These are phyloP conservation scores for Stichopus horrens DNA, from an alignment of 53 echinoderm and acorn worm species.

Conservation along the genomic window DNA sequence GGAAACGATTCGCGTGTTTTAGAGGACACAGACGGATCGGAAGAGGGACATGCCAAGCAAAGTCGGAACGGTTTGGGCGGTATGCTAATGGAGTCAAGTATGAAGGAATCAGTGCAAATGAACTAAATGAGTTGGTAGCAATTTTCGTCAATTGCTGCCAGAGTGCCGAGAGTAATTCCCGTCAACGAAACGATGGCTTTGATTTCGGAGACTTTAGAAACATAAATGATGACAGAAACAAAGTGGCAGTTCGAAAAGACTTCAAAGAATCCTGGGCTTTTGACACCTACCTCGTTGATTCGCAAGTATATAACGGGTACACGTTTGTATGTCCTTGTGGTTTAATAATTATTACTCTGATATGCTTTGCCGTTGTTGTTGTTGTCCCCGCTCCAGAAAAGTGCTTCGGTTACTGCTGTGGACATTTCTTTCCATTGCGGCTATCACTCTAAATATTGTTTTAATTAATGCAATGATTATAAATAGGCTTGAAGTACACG, in stretches of 20 bases:
- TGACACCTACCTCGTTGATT: constrained; percentile 32
- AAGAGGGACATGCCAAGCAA: not conserved
- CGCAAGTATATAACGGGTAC: too few species aligned
- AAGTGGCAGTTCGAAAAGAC: constrained; percentile 18
- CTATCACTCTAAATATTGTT: too few species aligned
- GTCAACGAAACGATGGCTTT: not conserved
- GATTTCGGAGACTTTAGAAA: not conserved
- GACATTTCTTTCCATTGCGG: too few species aligned
- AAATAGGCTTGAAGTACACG: too few species aligned
- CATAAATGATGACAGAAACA: not conserved
- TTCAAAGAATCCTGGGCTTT: constrained; percentile 80
- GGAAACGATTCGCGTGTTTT: not conserved
- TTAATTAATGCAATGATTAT: too few species aligned
- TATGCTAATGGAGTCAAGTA: not conserved
- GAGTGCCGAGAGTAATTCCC: not conserved
- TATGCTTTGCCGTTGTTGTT: too few species aligned
- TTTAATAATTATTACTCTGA: too few species aligned
- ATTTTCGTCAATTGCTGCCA: not conserved
- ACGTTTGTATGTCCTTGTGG: too few species aligned
- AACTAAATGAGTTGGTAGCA: not conserved
- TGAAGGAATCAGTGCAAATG: not conserved
- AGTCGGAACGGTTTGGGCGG: not conserved
- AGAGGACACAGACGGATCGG: not conserved
- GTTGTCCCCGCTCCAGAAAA: too few species aligned
- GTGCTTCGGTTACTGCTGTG: too few species aligned